phyloP scores from a whole-genome alignment of 2,797 vertebrate species.

The Novumbra hubbsi region DNA sequence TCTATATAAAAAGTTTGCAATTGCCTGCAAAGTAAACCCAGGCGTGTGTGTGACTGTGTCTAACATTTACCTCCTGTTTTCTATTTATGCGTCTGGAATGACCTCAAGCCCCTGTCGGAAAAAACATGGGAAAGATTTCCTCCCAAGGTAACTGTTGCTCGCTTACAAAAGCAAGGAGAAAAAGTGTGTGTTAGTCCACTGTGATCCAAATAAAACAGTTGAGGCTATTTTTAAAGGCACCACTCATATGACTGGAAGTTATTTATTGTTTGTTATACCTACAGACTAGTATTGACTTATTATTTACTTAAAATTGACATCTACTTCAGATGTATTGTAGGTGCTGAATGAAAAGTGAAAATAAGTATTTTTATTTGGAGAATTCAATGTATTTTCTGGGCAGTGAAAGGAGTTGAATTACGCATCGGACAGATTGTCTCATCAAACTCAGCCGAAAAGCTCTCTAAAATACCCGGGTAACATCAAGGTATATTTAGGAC shows the following conservation, averaged over 20 bases:
- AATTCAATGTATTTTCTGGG: too few relatives aligned
- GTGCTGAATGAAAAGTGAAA: too few relatives aligned
- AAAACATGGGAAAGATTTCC: background rate
- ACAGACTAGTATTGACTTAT: too few relatives aligned
- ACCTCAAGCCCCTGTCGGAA: background rate
- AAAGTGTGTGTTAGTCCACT: background rate
- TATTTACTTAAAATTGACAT: too few relatives aligned
- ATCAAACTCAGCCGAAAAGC: too few relatives aligned
- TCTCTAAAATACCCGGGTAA: too few relatives aligned
- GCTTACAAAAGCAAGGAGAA: background rate
- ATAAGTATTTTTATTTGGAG: too few relatives aligned
- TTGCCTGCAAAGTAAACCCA: background rate
- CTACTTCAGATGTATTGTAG: too few relatives aligned
- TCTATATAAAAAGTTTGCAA: background rate
- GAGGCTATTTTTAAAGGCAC: background rate
- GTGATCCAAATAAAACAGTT: background rate
- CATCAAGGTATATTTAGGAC: too few relatives aligned
- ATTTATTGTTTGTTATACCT: too few relatives aligned
- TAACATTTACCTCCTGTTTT: background rate
- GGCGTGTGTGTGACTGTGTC: background rate
- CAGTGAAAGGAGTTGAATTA: too few relatives aligned
- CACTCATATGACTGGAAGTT: background rate
- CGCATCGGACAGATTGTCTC: too few relatives aligned
- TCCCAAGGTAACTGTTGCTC: background rate
- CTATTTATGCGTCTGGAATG: background rate